These are phyloP conservation scores for Tethya wilhelma DNA, from an alignment of 37 sponge, comb jelly and placozoan genomes.

Conservation along the genomic window DNA sequence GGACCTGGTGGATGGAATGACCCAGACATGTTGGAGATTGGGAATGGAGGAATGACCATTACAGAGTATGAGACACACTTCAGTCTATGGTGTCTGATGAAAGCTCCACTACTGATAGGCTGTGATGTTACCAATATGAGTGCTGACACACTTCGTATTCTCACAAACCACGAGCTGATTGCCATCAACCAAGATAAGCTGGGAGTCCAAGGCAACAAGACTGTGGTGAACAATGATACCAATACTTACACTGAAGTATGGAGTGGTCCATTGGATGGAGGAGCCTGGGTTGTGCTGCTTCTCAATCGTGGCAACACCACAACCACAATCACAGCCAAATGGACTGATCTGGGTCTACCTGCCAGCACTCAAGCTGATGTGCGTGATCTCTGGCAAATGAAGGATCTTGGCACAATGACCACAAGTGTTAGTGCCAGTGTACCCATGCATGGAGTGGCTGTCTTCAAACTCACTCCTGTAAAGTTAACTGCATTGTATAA, in stretches of 20 bases:
- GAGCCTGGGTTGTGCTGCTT: slow-evolving; percentile 52
- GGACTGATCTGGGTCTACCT: slow-evolving; percentile 44
- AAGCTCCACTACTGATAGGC: slow-evolving; percentile 88
- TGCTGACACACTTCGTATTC: slow-evolving; percentile 69
- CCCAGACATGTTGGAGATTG: slow-evolving; percentile 89
- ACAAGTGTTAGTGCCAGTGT: slow-evolving; percentile 52
- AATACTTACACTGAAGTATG: slow-evolving; percentile 86
- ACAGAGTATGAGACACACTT: slow-evolving; percentile 81
- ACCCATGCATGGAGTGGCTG: slow-evolving; percentile 71
- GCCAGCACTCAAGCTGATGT: slow-evolving; percentile 14
- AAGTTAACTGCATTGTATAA: no score
- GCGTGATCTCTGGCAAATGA: slow-evolving; percentile 78
- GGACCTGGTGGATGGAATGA: slow-evolving; percentile 91
- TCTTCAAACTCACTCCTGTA: slow-evolving; percentile 63
- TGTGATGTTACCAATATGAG: slow-evolving; percentile 69
- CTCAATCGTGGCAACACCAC: slow-evolving; percentile 50
- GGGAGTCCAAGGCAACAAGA: slow-evolving; percentile 74
- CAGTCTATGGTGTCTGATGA: slow-evolving; percentile 87
- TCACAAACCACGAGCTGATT: slow-evolving; percentile 87
- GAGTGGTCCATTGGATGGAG: slow-evolving; percentile 59
- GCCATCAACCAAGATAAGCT: slow-evolving; percentile 83
- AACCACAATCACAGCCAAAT: slow-evolving; percentile 41
- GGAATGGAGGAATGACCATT: slow-evolving; percentile 75
- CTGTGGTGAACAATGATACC: slow-evolving; percentile 13
- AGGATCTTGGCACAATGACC: slow-evolving; percentile 47